phyloP scores from a whole-genome alignment of 2,888 invertebrate species.

The Prenolepis imparis region DNA sequence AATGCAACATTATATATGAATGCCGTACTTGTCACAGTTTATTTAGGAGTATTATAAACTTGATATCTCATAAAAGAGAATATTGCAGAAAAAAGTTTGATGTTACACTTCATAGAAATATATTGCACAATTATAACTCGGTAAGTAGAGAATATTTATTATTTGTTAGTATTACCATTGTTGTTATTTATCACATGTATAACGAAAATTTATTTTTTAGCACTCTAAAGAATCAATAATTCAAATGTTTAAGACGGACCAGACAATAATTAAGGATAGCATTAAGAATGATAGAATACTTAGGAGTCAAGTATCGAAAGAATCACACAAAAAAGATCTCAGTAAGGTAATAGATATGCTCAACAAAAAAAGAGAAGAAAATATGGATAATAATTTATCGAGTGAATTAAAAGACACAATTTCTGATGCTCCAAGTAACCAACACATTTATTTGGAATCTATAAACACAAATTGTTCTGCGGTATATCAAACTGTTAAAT shows the following conservation, averaged over 20 bases:
- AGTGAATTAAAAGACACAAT: not conserved
- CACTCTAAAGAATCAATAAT: slow-evolving; percentile 28
- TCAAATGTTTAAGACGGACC: not conserved
- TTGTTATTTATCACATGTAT: not conserved
- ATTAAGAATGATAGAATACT: slow-evolving; percentile 72
- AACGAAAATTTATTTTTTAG: slow-evolving; percentile 49
- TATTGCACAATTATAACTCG: slow-evolving; percentile 86
- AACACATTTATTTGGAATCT: slow-evolving; percentile 85
- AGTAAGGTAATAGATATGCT: slow-evolving; percentile 76
- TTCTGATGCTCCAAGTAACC: slow-evolving; percentile 23
- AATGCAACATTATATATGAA: slow-evolving; percentile 96
- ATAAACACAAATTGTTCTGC: slow-evolving; percentile 89
- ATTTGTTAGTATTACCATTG: not conserved
- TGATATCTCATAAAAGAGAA: slow-evolving; percentile 95
- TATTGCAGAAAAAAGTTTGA: slow-evolving; percentile 91
- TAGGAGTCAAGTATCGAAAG: slow-evolving; percentile 71
- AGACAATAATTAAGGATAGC: slow-evolving; percentile 32
- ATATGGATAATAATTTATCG: slow-evolving; percentile 1
- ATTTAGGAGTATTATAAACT: slow-evolving; percentile 95
- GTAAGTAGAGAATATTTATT: slow-evolving; percentile 84
- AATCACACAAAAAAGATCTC: slow-evolving; percentile 76
- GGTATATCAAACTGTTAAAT: slow-evolving; percentile 88
- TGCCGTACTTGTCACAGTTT: slow-evolving; percentile 95
- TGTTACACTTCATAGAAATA: slow-evolving; percentile 86
- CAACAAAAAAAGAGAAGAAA: slow-evolving; percentile 68